phyloP scores from a whole-genome alignment of 2,888 invertebrate species.

The Troides oblongomaculatus region DNA sequence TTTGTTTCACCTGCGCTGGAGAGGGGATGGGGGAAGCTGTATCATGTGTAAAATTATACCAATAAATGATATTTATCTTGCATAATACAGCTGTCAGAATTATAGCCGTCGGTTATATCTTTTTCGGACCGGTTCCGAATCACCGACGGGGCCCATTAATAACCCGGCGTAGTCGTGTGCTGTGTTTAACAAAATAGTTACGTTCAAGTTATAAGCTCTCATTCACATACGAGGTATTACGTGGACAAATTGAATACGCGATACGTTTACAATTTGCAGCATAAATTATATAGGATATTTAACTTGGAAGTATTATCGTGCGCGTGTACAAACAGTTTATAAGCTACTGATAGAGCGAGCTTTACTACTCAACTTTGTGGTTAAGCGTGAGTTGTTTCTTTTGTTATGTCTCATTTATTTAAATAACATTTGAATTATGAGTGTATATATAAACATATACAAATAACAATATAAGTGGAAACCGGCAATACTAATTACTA shows the following conservation, averaged over 20 bases:
- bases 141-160: slow-evolving; percentile 31
- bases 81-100: slow-evolving; percentile 54
- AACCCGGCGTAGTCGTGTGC: slow-evolving; percentile 22
- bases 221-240: slow-evolving; percentile 25
- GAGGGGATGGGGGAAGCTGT: slow-evolving; percentile 40
- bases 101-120: slow-evolving; percentile 33
- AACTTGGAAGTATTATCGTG: slow-evolving; percentile 41
- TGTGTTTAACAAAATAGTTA: slow-evolving; percentile 28
- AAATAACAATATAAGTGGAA: no score
- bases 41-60: slow-evolving; percentile 49
- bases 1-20: slow-evolving; percentile 30
- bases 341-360: slow-evolving; percentile 33
- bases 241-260: slow-evolving; percentile 17
- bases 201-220: slow-evolving; percentile 9
- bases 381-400: not conserved
- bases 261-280: not conserved
- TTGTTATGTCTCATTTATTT: no score
- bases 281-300: not conserved
- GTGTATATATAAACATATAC: no score
- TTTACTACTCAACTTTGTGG: slow-evolving; percentile 1
- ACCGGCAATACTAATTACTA: no score
- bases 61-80: slow-evolving; percentile 52
- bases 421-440: no score
- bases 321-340: not conserved
- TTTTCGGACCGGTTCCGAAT: slow-evolving; percentile 31